Base-by-base conservation (phyloP, 2,888 invertebrate genomes). In the Oligia fasciuncula region DNA sequence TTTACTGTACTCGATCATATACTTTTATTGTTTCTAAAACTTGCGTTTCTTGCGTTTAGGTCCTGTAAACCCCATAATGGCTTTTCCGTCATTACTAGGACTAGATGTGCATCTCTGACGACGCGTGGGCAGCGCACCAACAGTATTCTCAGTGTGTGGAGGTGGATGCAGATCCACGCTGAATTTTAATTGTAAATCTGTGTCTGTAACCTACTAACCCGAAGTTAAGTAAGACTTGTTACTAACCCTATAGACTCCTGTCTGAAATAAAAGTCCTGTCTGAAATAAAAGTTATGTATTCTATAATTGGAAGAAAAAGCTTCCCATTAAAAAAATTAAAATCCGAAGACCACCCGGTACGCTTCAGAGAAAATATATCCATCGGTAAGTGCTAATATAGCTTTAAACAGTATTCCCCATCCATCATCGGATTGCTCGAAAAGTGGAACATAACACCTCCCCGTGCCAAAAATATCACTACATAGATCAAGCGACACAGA, bases 401-500 rank as follows among this genome's bases (percentile, higher is more conserved):
- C 66, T 70, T 67, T 40, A 77, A 71, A 84, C 81, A 84, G 83
- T 82, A 75, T 71, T 75, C 60, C 23, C 43, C 84, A 87, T 85
- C 65, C 49, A 83, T 86, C 84, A 86, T 82, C 29, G 68, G 68
- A 71, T 78, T 49, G 70, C 67, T 78, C 51, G 60, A 82, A 81
- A 85, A 87, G 70, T 82, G 60, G 82, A 77, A 51, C 79, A 83
- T 87, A 78, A 87, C 84, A 86, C 87, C 85, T 87, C 77, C 79
- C 73, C 40, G 77, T 69, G 79, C 70, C 60, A 85, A 80, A 83
- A 81, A 76, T 79, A 86, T 84, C 84, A 77, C 75, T 65, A 51
- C 77, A 81, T 66, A 84, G 78, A 86, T 83, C 84, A 83, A 77
- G 35, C 23, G 29, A 46, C 79, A 78, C 68, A 35, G 65, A 83